Percentiles rank a stretch among this genome's conserved stretches.
Evolutionary conservation across 2,888 invertebrate genomes (phyloP).

Genomic region (Zeuzera pyrina): DNA sequence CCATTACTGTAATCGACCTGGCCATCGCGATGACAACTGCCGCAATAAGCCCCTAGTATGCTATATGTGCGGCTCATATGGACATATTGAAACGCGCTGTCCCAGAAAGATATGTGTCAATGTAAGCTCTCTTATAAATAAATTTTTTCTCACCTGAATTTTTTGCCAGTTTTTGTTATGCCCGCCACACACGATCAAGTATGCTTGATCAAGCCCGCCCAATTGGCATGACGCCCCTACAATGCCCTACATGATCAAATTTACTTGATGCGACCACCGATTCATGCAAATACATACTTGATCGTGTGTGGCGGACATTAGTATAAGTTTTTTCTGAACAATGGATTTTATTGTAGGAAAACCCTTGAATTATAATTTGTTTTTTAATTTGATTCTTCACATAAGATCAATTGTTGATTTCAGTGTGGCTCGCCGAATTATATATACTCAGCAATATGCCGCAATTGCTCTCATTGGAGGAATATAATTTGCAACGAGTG

Average conservation of each 20-base stretch:
- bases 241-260: too few relatives aligned
- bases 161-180: too few relatives aligned
- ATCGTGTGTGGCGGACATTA: too few relatives aligned
- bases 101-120: slow-evolving; percentile 80
- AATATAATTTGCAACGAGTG: slow-evolving; percentile 73
- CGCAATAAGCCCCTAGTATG: slow-evolving; percentile 72
- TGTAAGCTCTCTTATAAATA: too few relatives aligned
- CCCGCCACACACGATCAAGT: too few relatives aligned
- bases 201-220: too few relatives aligned
- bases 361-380: slow-evolving; percentile 1
- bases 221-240: too few relatives aligned
- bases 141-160: too few relatives aligned
- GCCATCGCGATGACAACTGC: slow-evolving; percentile 76
- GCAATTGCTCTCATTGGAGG: slow-evolving; percentile 71
- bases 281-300: background rate
- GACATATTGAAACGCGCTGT: slow-evolving; percentile 78
- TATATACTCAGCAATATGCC: slow-evolving; percentile 73
- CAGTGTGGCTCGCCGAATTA: slow-evolving; percentile 79
- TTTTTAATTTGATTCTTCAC: background rate
- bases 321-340: background rate
- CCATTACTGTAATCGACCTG: slow-evolving; percentile 75
- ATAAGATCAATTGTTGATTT: slow-evolving; percentile 23
- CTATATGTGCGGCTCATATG: slow-evolving; percentile 77
- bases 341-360: slow-evolving; percentile 2
- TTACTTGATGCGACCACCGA: too few relatives aligned